phyloP scores from a whole-genome alignment of 2,888 invertebrate genomes.

The Xestia c-nigrum region DNA sequence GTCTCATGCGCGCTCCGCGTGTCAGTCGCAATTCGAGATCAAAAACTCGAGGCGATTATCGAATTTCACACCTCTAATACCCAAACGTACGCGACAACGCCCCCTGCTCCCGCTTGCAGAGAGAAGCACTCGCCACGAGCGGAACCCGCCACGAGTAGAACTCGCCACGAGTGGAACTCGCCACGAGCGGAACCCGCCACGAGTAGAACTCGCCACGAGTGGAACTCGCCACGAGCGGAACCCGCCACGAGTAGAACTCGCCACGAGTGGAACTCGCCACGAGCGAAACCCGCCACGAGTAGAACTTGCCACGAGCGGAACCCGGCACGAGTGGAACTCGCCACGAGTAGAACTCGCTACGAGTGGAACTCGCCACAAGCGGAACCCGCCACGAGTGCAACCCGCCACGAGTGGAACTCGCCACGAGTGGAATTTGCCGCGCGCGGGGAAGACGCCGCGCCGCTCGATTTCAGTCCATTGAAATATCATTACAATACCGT shows the following conservation, averaged over 20 bases:
- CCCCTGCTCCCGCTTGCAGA: background rate
- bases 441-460: slow-evolving; percentile 33
- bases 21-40: slow-evolving; percentile 85
- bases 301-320: background rate
- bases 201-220: background rate
- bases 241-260: background rate
- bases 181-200: background rate
- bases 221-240: too few species aligned
- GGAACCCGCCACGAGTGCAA: background rate
- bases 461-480: slow-evolving; percentile 65
- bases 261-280: too few species aligned
- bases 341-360: too few species aligned
- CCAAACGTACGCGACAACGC: slow-evolving; percentile 47
- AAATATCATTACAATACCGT: slow-evolving; percentile 70
- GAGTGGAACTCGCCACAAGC: too few species aligned
- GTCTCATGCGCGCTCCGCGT: slow-evolving; percentile 45
- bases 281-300: too few species aligned
- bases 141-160: background rate
- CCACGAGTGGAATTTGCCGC: background rate
- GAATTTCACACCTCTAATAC: slow-evolving; percentile 67
- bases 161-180: background rate
- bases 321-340: background rate
- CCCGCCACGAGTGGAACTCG: background rate
- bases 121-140: too few species aligned
- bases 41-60: slow-evolving; percentile 75